Base-by-base conservation (phyloP, 23 tunicate species). In the Aplidium turbinatum region DNA sequence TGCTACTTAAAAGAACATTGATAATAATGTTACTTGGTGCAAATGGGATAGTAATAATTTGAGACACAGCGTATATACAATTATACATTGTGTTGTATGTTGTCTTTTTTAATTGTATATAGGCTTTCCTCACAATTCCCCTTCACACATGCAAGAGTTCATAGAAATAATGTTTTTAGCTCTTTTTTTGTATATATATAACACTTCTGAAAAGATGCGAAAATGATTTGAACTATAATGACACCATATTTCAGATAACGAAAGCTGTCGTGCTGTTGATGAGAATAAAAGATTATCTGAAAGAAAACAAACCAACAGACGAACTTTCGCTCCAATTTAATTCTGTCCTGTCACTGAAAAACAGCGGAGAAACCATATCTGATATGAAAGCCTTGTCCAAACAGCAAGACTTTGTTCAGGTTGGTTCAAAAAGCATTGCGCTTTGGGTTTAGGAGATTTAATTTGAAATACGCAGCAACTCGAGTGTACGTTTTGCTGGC, bases 361-460 rank as follows among this genome's bases (percentile, higher is more conserved):
- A 24, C 1, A 26, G 36, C 63, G 7, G n/a, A 21, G 25, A 28
- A 0, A 55, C 47, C 1, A 87, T 88, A 7, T 30, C 66, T 7
- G 42, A 68, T 30, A 76, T 55, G 57, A 71, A 69, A 24, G n/a
- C 29, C 7, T 50, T 88, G 39, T 85, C 96, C 25, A 69, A 69
- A 28, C 46, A 75, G 33, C 76, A 61, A 24, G 96, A 88, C 46
- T 45, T 71, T 58, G 70, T 81, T 4, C 87, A 81, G 87, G 87
- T 81, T 2, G 1, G 6, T 62, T 23, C 16, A 22, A 47, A 25
- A 35, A 9, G 13, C 13, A 9, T 42, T 42, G 13, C 13, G 48
- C 48, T 42, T 9, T 42, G 9, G 9, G 9, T 42, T 42, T 42
- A 9, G 9, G 13, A 9, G 48, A n/a, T n/a, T n/a, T n/a, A n/a